Conservation (phyloP, 2,888 invertebrate species). For the Netelia melanura region DNA sequence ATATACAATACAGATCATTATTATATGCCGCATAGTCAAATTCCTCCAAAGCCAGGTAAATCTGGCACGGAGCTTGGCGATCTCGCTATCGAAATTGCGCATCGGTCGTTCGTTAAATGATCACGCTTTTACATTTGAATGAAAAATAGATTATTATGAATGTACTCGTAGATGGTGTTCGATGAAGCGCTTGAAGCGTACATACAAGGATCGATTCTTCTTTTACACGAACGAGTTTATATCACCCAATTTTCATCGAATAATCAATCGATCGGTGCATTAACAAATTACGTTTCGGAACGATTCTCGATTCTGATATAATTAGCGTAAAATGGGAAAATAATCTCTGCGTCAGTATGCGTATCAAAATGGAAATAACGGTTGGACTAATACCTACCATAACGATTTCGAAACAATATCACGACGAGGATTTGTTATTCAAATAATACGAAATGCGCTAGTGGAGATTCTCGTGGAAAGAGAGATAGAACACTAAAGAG, state of each 20-base stretch:
- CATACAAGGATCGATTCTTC: not conserved
- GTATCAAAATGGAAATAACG: not conserved
- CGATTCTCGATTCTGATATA: not conserved
- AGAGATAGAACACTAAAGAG: not conserved
- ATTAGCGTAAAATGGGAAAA: not conserved
- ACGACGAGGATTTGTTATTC: slow-evolving; percentile 32
- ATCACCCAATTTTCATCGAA: not conserved
- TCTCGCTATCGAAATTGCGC: slow-evolving; percentile 14
- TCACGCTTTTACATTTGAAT: slow-evolving; percentile 5
- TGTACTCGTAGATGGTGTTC: not conserved
- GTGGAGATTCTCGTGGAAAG: not conserved
- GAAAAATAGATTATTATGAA: slow-evolving; percentile 10
- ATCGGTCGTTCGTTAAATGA: not conserved
- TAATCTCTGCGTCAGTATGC: not conserved
- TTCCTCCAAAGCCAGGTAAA: not conserved
- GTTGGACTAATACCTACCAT: not conserved
- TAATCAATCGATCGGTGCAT: not conserved
- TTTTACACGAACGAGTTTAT: not conserved
- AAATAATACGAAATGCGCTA: slow-evolving; percentile 3
- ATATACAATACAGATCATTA: not conserved
- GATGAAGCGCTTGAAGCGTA: not conserved
- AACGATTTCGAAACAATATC: slow-evolving; percentile 31
- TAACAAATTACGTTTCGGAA: not conserved
- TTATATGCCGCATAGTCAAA: not conserved
- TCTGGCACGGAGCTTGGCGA: not conserved